Conservation (phyloP, 2,888 invertebrate genomes). For the Taphrorychus bicolor region DNA sequence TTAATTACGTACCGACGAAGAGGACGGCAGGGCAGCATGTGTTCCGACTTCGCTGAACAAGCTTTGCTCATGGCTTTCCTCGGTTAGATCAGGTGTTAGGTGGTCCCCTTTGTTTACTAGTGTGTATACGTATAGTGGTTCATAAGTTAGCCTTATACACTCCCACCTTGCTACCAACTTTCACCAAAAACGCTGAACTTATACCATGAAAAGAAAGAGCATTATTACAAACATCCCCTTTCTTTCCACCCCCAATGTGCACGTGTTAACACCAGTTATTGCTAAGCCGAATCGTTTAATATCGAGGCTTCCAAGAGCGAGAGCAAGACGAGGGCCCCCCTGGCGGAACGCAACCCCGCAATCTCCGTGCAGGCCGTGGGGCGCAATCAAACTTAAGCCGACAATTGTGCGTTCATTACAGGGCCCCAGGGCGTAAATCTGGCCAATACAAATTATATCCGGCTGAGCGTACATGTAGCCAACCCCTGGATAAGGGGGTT, state of each 20-base stretch:
- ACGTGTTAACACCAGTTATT: slow-evolving; percentile 37
- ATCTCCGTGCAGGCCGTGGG: slow-evolving; percentile 47
- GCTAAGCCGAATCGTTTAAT: slow-evolving; percentile 31
- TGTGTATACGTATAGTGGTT: no score
- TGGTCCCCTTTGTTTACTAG: not conserved
- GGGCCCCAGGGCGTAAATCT: slow-evolving; percentile 61
- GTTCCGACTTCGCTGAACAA: slow-evolving; percentile 32
- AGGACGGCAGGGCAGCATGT: slow-evolving; percentile 32
- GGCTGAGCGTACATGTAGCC: slow-evolving; percentile 42
- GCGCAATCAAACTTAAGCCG: slow-evolving; percentile 61
- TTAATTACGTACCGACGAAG: slow-evolving; percentile 46
- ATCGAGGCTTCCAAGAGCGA: slow-evolving; percentile 14
- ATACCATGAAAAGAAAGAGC: not conserved
- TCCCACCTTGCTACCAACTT: no score
- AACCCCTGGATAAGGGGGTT: slow-evolving; percentile 33
- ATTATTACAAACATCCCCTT: not conserved
- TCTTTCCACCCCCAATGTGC: not conserved
- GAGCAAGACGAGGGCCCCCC: not conserved
- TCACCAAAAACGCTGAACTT: no score
- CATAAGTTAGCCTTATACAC: no score
- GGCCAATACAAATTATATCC: slow-evolving; percentile 63
- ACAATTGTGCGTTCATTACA: slow-evolving; percentile 63
- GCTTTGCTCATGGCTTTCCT: slow-evolving; percentile 5
- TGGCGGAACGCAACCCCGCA: slow-evolving; percentile 21
- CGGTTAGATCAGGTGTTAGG: slow-evolving; percentile 13